Base-by-base conservation (phyloP, 1,140 invertebrate genomes). In the Ceratina australensis region DNA sequence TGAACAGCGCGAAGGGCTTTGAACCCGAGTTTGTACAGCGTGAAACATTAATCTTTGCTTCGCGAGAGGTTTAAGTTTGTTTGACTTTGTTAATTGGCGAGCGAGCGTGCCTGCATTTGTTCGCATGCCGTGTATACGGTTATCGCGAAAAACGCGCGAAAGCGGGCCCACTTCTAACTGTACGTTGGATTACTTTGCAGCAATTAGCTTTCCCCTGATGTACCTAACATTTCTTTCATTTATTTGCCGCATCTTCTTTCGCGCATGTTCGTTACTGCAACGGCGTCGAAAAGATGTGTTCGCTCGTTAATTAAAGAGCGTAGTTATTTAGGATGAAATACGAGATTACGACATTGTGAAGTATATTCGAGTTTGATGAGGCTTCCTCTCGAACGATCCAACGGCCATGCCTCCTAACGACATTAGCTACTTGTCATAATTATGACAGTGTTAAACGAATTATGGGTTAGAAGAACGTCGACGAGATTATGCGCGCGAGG, bases 1-100 rank as follows among this genome's bases (percentile, higher is more conserved):
- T 28, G n/a, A 47, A 18, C 52, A 47, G 22, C 1, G 24, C 0
- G 26, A 69, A 3, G 33, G 33, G 10, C 22, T 10, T 18, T 0
- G 10, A 0, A n/a, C 0, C 4, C 13, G 22, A 15, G 42, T 26
- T 28, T 59, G 10, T 63, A 72, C 59, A 52, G 12, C 13, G 16
- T 65, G 26, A 54, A 63, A 64, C 60, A 73, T 73, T 65, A 47
- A 47, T 74, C 33, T 33, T 24, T n/a, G 61, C 56, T 66, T 57
- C 26, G 13, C 24, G 24, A 28, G 47, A 52, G 24, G 59, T 63
- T 47, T 18, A 42, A 59, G 20, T 15, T 42, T 57, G 52, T 57
- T 56, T 47, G 50, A 74, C 50, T 56, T 65, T 57, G 72, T 74
- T 74, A 57, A 74, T 65, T 74, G 61, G 61, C 20, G 26, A 64